These are phyloP conservation scores for Heliocidaris erythrogramma DNA, from an alignment of 35 echinoderm and acorn worm genomes.

Conservation along the genomic window DNA sequence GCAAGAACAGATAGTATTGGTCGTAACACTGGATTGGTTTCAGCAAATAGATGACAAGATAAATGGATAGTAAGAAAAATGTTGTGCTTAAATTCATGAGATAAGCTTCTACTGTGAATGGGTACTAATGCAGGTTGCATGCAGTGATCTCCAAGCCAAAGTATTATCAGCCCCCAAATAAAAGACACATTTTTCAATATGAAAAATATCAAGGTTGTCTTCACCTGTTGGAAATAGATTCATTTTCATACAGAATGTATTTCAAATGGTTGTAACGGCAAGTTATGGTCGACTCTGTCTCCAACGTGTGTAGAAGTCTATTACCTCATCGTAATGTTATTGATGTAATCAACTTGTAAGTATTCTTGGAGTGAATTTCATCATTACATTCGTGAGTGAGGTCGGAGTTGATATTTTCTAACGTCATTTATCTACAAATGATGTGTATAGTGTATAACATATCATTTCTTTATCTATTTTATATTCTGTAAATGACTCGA, in stretches of 20 bases:
- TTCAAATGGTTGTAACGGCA: neutral
- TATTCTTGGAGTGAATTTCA: neutral
- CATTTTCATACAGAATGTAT: neutral
- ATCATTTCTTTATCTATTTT: neutral
- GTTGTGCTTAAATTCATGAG: too few relatives aligned
- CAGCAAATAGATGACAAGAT: too few relatives aligned
- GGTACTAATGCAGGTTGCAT: too few relatives aligned
- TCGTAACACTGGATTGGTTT: too few relatives aligned
- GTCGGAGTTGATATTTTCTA: neutral
- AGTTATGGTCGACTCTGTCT: neutral
- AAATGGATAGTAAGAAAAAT: too few relatives aligned
- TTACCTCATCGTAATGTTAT: neutral
- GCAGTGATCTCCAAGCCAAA: too few relatives aligned
- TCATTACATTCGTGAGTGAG: neutral
- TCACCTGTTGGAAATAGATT: neutral
- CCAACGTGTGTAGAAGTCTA: neutral
- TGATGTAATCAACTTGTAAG: neutral
- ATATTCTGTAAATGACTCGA: neutral
- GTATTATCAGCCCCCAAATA: too few relatives aligned
- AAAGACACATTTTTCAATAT: neutral
- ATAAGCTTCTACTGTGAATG: too few relatives aligned
- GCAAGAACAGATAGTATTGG: too few relatives aligned
- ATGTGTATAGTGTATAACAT: slow-evolving; percentile 5
- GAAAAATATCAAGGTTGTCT: neutral
- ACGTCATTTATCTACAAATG: neutral